Percentiles rank a stretch among this genome's conserved stretches.
Conservation (phyloP, 2,888 invertebrate species). For the Lochmaea capreae region DNA sequence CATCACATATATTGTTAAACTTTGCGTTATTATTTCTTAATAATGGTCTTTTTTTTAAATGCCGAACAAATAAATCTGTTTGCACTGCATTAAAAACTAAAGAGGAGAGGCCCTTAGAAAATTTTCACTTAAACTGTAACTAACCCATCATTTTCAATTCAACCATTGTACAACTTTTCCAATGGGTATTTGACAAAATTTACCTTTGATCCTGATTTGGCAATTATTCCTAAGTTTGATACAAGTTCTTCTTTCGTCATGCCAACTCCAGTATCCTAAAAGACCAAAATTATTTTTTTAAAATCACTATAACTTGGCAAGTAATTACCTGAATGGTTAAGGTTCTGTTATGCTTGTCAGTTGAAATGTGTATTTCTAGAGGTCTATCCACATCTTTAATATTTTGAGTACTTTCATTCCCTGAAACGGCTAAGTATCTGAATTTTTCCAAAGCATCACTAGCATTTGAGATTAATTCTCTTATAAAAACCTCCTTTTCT, state of each 20-base stretch:
- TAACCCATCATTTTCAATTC: too few species aligned
- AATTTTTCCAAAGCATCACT: conserved; percentile 98
- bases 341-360: conserved; percentile 87
- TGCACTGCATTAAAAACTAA: too few species aligned
- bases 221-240: conserved; percentile 94
- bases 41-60: too few species aligned
- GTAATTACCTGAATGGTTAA: conserved; percentile 83
- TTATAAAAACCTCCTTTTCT: conserved; percentile 96
- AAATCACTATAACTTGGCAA: neutral
- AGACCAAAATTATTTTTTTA: conserved; percentile 26
- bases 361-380: conserved; percentile 88
- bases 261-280: conserved; percentile 91
- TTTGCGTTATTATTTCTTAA: too few species aligned
- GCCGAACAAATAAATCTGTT: too few species aligned
- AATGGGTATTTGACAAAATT: neutral
- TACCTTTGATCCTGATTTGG: conserved; percentile 93
- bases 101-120: too few species aligned
- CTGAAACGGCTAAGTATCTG: conserved; percentile 78
- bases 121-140: too few species aligned
- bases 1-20: too few species aligned
- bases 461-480: conserved; percentile 96
- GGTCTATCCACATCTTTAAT: conserved; percentile 73
- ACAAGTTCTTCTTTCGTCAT: conserved; percentile 94
- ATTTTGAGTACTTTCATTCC: conserved; percentile 65
- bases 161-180: too few species aligned